Conservation (phyloP, 1,140 invertebrate species). For the Babylonia areolata region DNA sequence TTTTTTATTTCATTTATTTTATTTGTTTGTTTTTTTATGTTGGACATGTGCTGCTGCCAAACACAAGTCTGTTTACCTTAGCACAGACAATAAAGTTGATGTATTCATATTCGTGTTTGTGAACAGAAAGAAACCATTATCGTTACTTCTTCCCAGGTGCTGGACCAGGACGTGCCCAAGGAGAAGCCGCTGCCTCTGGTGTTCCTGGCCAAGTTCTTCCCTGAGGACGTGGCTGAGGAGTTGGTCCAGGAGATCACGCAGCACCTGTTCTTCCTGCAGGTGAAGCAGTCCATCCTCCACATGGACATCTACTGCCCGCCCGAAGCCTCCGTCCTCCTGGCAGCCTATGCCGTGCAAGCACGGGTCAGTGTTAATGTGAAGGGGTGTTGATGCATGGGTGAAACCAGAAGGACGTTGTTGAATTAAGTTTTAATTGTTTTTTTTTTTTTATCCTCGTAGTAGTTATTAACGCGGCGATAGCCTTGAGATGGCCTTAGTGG, state of each 20-base stretch:
- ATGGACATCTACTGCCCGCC: constrained; percentile 99
- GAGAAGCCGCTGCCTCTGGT: constrained; percentile 98
- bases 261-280: constrained; percentile 97
- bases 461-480: too few species aligned
- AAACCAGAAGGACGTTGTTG: too few species aligned
- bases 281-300: constrained; percentile 97
- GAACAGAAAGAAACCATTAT: too few species aligned
- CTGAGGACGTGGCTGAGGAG: constrained; percentile 99
- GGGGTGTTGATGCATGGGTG: too few species aligned
- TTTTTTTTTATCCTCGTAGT: too few species aligned
- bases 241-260: constrained; percentile 99
- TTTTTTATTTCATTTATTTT: too few species aligned
- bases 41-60: too few species aligned
- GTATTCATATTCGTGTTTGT: not conserved
- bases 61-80: not conserved
- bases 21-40: too few species aligned
- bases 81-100: not conserved
- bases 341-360: constrained; percentile 98
- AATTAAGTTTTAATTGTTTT: too few species aligned
- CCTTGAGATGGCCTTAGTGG: too few species aligned
- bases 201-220: constrained; percentile 99
- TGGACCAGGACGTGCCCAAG: constrained; percentile 81
- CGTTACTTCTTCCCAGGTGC: constrained; percentile 53
- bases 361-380: constrained; percentile 78
- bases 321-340: constrained; percentile 97